Conservation (phyloP, 2,113 vertebrate species). For the Bombycilla garrulus region DNA sequence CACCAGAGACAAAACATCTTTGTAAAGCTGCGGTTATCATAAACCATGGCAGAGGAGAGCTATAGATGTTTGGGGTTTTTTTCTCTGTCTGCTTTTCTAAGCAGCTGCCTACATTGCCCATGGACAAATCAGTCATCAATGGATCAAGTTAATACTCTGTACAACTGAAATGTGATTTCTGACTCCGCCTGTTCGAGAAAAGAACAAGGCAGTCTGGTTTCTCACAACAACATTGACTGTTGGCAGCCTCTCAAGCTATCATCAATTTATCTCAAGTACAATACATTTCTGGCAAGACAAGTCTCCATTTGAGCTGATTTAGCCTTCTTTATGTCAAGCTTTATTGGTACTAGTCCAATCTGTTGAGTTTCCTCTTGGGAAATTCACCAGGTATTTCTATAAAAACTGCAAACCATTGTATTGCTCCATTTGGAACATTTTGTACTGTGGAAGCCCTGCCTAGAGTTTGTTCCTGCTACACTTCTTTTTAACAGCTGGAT, state of each 20-base stretch:
- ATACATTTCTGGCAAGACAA: background rate
- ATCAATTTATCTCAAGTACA: background rate
- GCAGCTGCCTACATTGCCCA: background rate
- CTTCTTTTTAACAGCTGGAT: background rate
- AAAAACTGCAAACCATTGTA: constrained; percentile 18
- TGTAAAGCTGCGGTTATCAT: background rate
- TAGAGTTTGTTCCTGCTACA: background rate
- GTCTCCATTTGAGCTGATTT: background rate
- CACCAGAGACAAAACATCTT: background rate
- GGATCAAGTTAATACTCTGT: fast-evolving
- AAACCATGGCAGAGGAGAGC: background rate
- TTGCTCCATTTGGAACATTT: constrained; percentile 18
- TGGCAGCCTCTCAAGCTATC: background rate
- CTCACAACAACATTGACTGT: background rate
- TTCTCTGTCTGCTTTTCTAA: background rate
- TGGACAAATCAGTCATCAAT: background rate
- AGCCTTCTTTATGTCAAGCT: background rate
- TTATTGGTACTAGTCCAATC: background rate
- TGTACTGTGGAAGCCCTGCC: background rate
- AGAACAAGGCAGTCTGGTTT: background rate
- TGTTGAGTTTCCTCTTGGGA: background rate
- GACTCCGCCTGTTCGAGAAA: background rate
- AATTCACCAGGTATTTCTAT: background rate
- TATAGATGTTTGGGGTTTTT: background rate
- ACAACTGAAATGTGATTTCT: background rate